Conservation (phyloP, 2,113 vertebrate species). For the Serinus canaria region DNA sequence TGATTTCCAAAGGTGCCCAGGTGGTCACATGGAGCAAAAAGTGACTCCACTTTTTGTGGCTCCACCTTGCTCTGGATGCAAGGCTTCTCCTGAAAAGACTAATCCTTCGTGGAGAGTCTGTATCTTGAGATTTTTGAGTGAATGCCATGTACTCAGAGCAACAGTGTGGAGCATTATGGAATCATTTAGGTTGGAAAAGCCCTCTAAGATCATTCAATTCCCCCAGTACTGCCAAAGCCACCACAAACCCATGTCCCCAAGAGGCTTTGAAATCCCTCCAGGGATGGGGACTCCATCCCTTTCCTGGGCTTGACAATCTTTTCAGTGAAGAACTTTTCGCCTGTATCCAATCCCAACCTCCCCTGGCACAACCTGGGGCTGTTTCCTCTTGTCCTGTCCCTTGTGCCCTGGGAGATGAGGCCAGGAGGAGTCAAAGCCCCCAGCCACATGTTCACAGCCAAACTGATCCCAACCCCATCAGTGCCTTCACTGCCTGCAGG, state of each 20-base stretch:
- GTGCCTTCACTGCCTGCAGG: neutral
- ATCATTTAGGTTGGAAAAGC: neutral
- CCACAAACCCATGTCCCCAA: neutral
- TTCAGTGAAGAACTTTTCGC: neutral
- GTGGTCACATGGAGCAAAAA: neutral
- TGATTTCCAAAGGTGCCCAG: neutral
- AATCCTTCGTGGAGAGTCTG: accelerated
- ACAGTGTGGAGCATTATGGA: neutral
- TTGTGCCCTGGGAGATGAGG: neutral
- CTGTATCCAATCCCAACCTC: neutral
- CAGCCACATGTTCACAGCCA: neutral
- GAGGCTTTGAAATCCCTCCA: neutral
- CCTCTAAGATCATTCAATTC: neutral
- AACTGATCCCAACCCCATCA: neutral
- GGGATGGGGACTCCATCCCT: neutral
- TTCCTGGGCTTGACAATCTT: neutral
- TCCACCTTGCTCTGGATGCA: neutral
- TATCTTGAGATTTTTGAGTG: neutral
- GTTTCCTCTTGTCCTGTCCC: neutral
- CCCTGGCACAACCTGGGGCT: neutral
- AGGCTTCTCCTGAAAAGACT: accelerated
- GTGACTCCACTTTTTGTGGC: neutral
- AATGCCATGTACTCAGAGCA: neutral
- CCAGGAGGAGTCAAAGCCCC: neutral
- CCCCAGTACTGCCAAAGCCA: neutral